Percentiles rank a stretch among this genome's conserved stretches.
Evolutionary conservation across 2,888 invertebrate genomes (phyloP).

Genomic region (Muschampia plurimacula): DNA sequence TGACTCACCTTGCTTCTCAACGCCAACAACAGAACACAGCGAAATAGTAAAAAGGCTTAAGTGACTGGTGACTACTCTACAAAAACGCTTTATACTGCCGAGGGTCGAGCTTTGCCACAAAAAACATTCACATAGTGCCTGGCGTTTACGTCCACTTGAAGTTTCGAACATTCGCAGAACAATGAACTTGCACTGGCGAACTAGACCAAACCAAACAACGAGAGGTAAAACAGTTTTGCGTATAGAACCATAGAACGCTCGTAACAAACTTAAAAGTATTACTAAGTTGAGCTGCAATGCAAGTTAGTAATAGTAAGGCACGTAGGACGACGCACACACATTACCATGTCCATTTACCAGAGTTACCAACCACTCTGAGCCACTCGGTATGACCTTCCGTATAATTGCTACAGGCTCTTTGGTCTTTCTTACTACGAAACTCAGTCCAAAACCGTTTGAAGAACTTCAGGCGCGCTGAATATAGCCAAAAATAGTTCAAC

Average conservation of each 20-base stretch:
- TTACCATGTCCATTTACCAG: slow-evolving; percentile 31
- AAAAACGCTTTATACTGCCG: slow-evolving; percentile 66
- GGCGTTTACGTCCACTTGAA: slow-evolving; percentile 71
- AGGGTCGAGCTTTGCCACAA: slow-evolving; percentile 68
- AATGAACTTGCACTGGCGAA: slow-evolving; percentile 84
- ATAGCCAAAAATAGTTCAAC: slow-evolving; percentile 2
- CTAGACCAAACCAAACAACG: slow-evolving; percentile 84
- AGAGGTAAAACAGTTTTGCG: slow-evolving; percentile 66
- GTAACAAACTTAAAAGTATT: slow-evolving; percentile 45
- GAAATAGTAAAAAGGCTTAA: slow-evolving; percentile 73
- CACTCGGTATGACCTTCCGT: slow-evolving; percentile 22
- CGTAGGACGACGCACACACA: slow-evolving; percentile 64
- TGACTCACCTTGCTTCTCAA: slow-evolving; percentile 79
- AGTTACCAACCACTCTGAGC: slow-evolving; percentile 22
- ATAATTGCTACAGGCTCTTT: background rate
- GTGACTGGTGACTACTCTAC: slow-evolving; percentile 64
- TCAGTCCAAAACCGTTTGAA: background rate
- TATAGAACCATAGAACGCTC: slow-evolving; percentile 71
- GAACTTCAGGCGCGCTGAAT: background rate
- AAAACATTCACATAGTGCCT: slow-evolving; percentile 64
- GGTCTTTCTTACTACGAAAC: background rate
- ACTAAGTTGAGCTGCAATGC: slow-evolving; percentile 22
- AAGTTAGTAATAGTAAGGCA: slow-evolving; percentile 50
- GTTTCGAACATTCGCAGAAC: slow-evolving; percentile 62
- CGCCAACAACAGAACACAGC: slow-evolving; percentile 80